These are phyloP conservation scores for Australoheros scitulus DNA, from an alignment of 2,113 vertebrate genomes.

Conservation along the genomic window DNA sequence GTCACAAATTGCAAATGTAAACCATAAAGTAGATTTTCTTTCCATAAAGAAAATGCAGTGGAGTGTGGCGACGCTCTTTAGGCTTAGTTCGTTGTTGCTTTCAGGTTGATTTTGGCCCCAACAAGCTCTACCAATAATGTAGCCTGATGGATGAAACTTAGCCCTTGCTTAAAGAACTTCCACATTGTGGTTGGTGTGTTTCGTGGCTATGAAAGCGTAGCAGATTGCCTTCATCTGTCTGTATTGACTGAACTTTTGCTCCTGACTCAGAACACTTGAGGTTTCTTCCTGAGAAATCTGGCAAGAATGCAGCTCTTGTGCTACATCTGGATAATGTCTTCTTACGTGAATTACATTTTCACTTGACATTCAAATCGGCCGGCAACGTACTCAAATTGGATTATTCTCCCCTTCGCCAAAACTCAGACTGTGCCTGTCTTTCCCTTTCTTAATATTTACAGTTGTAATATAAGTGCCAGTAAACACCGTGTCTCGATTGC, in stretches of 20 bases:
- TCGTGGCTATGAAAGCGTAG: background rate
- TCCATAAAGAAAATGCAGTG: background rate
- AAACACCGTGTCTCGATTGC: conserved; percentile 29
- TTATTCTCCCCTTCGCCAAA: conserved; percentile 28
- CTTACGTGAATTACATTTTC: conserved; percentile 29
- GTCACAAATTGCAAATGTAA: too few species aligned
- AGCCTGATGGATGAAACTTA: background rate
- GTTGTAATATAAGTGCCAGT: conserved; percentile 16
- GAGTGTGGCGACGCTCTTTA: too few species aligned
- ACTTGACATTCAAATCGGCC: conserved; percentile 17
- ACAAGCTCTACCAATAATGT: background rate
- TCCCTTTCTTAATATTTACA: conserved; percentile 36
- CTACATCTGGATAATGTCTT: conserved; percentile 44
- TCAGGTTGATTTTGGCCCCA: background rate
- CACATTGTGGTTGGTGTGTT: background rate
- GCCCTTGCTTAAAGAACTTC: background rate
- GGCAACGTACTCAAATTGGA: conserved; percentile 7
- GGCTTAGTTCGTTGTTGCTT: background rate
- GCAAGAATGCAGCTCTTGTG: background rate
- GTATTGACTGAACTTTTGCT: conserved; percentile 18
- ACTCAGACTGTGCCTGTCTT: conserved; percentile 5
- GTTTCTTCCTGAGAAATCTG: conserved; percentile 27
- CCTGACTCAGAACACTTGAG: conserved; percentile 11
- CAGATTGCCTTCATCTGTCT: conserved; percentile 5
- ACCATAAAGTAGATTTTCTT: background rate